Evolutionary conservation across 1,140 invertebrate species (phyloP), one percentile per base, ranked within the genome.

Genomic region (Bacillus rossius): DNA sequence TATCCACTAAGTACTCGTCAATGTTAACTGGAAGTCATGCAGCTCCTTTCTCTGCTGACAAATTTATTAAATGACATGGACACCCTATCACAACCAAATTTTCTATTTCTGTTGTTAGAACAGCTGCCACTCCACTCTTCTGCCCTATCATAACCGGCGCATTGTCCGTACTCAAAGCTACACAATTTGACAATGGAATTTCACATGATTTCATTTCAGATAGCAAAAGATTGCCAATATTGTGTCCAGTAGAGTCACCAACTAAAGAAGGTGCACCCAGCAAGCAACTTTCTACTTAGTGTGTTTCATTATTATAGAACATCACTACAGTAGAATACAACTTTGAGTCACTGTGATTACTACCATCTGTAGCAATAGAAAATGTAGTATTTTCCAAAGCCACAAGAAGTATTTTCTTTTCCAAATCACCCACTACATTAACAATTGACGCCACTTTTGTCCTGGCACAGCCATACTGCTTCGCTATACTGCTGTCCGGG

Each of bases 81-180:
- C 43, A 45, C 17, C 43, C 43, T 20, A 45, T 45, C n/a, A 45
- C 43, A 7, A 8, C 13, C 43, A 45, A 25, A 45, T 45, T 45
- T 13, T 45, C 43, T 5, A 20, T 19, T 45, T 19, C 43, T 25
- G 5, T 25, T 45, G 5, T 45, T 20, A 45, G 43, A 20, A 45
- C 43, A 45, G 43, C 43, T 20, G 43, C 43, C 23, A 45, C 43
- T 13, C 43, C 43, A 45, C n/a, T 45, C 23, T 45, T 45, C 43
- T 7, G n/a, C 43, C 43, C 43, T 20, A 45, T 25, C 43, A 45
- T 45, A 45, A 45, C 43, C 17, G 43, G 43, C 5, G 43, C 43
- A 45, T 45, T 45, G 23, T 45, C 43, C 10, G 43, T n/a, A 45
- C 43, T 25, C 17, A 45, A 25, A 25, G 43, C 43, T 8, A 45